These are phyloP conservation scores for Drosophila sp. DNA, from an alignment of 1,140 invertebrate species.

Conservation along the genomic window DNA sequence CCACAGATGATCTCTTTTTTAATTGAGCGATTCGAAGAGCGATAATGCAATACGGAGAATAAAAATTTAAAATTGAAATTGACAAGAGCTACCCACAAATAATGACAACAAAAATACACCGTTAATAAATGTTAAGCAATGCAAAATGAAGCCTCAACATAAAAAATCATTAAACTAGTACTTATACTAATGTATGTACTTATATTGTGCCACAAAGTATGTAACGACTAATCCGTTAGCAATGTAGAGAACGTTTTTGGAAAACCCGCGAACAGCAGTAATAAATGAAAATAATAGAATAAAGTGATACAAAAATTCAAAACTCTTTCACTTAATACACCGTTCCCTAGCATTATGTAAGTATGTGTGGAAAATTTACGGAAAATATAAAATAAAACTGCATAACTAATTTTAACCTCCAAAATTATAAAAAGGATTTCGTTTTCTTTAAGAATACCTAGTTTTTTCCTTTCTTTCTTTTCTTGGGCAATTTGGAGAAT, in stretches of 20 bases:
- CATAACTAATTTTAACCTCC: no score
- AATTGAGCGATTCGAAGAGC: constrained; percentile 35
- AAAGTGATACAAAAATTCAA: constrained; percentile 66
- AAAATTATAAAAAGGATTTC: no score
- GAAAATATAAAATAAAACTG: no score
- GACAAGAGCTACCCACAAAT: constrained; percentile 50
- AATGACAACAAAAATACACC: constrained; percentile 52
- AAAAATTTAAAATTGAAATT: constrained; percentile 40
- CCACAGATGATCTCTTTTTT: constrained; percentile 61
- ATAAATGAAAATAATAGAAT: constrained; percentile 55
- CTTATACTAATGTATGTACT: constrained; percentile 45
- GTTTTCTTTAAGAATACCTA: no score
- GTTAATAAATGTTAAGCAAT: constrained; percentile 68
- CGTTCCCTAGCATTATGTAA: no score
- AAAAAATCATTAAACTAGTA: constrained; percentile 27
- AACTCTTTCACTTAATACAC: no score
- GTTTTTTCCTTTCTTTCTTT: no score
- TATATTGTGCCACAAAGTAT: constrained; percentile 57
- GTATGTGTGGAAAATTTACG: background rate
- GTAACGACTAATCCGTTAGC: constrained; percentile 65
- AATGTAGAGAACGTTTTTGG: constrained; percentile 76
- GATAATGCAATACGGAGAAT: constrained; percentile 32
- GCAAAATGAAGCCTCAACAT: constrained; percentile 42
- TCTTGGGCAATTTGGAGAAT: no score
- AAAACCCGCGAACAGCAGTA: constrained; percentile 54